Evolutionary conservation across 92 coral and sea anemone genomes (phyloP).

Genomic region (Heteractis magnifica): DNA sequence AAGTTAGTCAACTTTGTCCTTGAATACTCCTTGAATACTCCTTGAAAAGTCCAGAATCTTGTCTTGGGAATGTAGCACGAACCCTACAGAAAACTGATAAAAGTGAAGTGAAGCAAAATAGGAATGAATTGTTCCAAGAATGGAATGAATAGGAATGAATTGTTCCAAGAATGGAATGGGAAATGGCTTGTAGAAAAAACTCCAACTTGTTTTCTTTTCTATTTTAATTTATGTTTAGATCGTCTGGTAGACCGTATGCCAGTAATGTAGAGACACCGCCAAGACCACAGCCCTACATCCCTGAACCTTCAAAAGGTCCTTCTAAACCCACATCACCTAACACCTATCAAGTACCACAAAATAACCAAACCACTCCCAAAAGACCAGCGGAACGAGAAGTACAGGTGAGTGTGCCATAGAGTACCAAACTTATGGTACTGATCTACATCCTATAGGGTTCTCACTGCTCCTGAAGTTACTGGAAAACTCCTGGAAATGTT

Average conservation of each 20-base stretch:
- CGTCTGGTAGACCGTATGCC: slow-evolving; percentile 26
- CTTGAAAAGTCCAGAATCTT: neutral
- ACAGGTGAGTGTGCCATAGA: slow-evolving; percentile 12
- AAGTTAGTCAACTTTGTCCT: too few relatives aligned
- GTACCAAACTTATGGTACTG: neutral
- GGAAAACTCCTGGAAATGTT: too few relatives aligned
- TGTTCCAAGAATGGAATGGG: too few relatives aligned
- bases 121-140: too few relatives aligned
- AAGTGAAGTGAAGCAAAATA: too few relatives aligned
- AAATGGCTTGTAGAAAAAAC: too few relatives aligned
- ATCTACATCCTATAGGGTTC: neutral
- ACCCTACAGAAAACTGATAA: too few relatives aligned
- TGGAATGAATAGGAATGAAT: too few relatives aligned
- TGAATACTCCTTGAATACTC: too few relatives aligned
- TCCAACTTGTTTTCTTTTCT: neutral
- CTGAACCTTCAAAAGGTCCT: slow-evolving; percentile 4
- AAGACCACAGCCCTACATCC: slow-evolving; percentile 27
- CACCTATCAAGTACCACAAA: slow-evolving; percentile 40
- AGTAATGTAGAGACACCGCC: slow-evolving; percentile 31
- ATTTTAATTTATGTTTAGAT: neutral
- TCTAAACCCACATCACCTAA: slow-evolving; percentile 15
- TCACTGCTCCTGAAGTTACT: too few relatives aligned
- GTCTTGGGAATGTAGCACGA: too few relatives aligned
- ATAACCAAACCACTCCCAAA: slow-evolving; percentile 37
- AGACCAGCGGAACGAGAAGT: slow-evolving; percentile 48